phyloP scores from a whole-genome alignment of 1,140 invertebrate genomes.

The Mizuhopecten yessoensis region DNA sequence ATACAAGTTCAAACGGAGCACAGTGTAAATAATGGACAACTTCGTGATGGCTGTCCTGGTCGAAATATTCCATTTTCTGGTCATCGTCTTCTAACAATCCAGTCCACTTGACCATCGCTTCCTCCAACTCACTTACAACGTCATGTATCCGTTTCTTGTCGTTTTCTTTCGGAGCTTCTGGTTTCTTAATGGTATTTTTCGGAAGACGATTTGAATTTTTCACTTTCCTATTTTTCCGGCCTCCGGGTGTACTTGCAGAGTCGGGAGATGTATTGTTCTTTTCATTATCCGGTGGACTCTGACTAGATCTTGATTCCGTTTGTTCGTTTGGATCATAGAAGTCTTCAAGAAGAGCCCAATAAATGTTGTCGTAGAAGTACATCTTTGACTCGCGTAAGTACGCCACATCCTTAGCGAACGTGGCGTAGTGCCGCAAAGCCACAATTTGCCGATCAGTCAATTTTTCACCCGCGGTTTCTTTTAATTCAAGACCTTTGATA shows the following conservation, averaged over 20 bases:
- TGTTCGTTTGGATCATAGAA: conserved; percentile 58
- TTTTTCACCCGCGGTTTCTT: conserved; percentile 46
- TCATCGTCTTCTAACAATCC: conserved; percentile 51
- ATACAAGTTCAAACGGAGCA: conserved; percentile 56
- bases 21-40: conserved; percentile 58
- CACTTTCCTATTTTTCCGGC: conserved; percentile 40
- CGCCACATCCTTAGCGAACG: conserved; percentile 54
- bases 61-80: conserved; percentile 58
- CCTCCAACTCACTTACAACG: conserved; percentile 50
- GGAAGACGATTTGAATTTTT: neutral
- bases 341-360: conserved; percentile 48
- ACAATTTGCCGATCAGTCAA: conserved; percentile 52
- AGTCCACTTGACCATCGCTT: conserved; percentile 48
- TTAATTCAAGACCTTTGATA: conserved; percentile 51
- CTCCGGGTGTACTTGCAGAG: neutral
- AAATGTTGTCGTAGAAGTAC: conserved; percentile 58
- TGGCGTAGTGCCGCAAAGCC: conserved; percentile 55
- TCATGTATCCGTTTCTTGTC: conserved; percentile 46
- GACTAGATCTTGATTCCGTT: neutral
- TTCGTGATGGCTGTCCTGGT: conserved; percentile 61
- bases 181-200: conserved; percentile 39
- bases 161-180: neutral
- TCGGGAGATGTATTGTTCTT: neutral
- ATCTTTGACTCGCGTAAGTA: conserved; percentile 56
- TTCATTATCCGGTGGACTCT: neutral